Percentiles rank a stretch among this genome's conserved stretches.
phyloP scores from a whole-genome alignment of 2,888 invertebrate species.

The Apamea anceps region DNA sequence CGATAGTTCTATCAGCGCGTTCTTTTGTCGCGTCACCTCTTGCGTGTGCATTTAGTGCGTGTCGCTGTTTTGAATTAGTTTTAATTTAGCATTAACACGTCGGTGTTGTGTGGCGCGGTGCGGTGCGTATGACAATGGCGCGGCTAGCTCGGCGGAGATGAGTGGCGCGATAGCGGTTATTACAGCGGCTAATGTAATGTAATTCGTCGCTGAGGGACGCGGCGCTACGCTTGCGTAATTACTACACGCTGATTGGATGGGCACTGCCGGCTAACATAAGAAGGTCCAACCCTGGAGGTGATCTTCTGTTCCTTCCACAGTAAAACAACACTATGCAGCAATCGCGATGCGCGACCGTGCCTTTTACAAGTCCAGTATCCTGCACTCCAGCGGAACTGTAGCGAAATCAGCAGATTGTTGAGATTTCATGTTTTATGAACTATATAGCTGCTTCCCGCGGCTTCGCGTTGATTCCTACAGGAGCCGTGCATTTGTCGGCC shows the following conservation, averaged over 20 bases:
- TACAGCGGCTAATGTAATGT: conserved; percentile 64
- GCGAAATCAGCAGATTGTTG: neutral
- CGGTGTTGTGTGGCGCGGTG: neutral
- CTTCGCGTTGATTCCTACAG: neutral
- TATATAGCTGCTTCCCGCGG: neutral
- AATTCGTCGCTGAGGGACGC: conserved; percentile 54
- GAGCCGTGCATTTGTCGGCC: neutral
- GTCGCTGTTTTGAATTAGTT: conserved; percentile 65
- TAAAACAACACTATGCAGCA: neutral
- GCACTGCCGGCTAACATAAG: conserved; percentile 10
- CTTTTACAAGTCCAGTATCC: neutral
- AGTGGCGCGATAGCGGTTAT: conserved; percentile 67
- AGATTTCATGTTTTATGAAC: neutral
- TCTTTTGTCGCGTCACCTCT: conserved; percentile 66
- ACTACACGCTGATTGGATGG: conserved; percentile 45
- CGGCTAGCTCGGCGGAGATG: conserved; percentile 71
- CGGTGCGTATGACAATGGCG: conserved; percentile 66
- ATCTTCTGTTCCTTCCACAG: neutral
- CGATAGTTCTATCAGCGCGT: conserved; percentile 74
- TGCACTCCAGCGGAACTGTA: neutral
- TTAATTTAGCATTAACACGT: conserved; percentile 68
- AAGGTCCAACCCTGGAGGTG: neutral
- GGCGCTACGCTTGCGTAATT: conserved; percentile 24
- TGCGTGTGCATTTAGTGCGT: conserved; percentile 52
- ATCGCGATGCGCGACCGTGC: neutral